Conservation (phyloP, 2,797 vertebrate species). For the Arrhamphus sclerolepis region DNA sequence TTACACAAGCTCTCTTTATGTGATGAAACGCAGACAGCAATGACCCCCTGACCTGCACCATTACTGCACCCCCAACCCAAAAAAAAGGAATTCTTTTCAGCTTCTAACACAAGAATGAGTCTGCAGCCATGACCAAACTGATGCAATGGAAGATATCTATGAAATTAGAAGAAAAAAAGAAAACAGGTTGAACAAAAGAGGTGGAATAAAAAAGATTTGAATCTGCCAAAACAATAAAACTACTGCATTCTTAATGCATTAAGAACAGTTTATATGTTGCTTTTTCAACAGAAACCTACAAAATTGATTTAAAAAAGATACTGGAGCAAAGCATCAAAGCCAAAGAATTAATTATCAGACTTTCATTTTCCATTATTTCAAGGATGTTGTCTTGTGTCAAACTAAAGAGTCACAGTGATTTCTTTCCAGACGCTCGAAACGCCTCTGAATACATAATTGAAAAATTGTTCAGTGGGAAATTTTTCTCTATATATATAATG, state of each 20-base stretch:
- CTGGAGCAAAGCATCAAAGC: conserved; percentile 11
- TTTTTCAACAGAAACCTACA: too few species aligned
- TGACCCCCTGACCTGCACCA: conserved; percentile 46
- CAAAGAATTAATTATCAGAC: conserved; percentile 18
- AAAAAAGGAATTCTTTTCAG: conserved; percentile 61
- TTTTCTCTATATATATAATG: background rate
- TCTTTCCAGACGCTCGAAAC: background rate
- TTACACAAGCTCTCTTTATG: conserved; percentile 56
- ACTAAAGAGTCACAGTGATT: too few species aligned
- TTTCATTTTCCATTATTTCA: conserved; percentile 13
- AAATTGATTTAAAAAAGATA: too few species aligned
- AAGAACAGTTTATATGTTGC: too few species aligned
- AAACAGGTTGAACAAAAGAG: conserved; percentile 30
- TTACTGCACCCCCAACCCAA: conserved; percentile 11
- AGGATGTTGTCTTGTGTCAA: conserved; percentile 15
- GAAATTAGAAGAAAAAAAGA: background rate
- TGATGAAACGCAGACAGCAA: conserved; percentile 45
- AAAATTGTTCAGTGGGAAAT: background rate
- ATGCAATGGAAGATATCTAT: conserved; percentile 27
- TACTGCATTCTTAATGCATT: too few species aligned
- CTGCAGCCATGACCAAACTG: conserved; percentile 43
- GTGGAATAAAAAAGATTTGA: conserved; percentile 30
- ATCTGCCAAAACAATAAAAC: conserved; percentile 7
- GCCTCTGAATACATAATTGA: background rate
- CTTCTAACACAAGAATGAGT: conserved; percentile 32